Conservation (phyloP, 53 echinoderm and acorn worm species). For the Mesocentrotus franciscanus region DNA sequence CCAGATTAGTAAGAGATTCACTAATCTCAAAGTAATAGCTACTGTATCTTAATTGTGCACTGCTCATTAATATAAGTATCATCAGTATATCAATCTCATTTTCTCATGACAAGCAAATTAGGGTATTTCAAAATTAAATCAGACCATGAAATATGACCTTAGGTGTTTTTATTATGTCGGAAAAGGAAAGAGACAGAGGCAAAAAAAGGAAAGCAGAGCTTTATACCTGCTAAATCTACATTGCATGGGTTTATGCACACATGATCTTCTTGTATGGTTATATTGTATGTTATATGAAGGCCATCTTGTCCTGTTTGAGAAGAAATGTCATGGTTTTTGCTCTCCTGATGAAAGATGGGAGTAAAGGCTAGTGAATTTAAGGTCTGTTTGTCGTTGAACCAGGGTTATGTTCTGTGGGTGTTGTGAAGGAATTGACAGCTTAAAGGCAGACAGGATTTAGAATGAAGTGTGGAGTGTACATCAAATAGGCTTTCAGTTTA, state of each 20-base stretch:
- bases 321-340: constrained; percentile 10
- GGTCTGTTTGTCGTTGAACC: not conserved
- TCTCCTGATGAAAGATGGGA: not conserved
- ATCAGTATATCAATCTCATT: not conserved
- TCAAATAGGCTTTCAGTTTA: not conserved
- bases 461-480: not conserved
- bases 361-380: not conserved
- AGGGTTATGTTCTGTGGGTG: not conserved
- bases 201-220: not conserved
- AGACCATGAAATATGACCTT: not conserved
- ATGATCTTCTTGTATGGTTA: not conserved
- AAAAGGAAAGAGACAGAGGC: not conserved
- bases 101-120: not conserved
- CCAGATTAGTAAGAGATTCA: not conserved
- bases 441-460: not conserved
- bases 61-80: too few species aligned
- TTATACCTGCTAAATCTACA: not conserved
- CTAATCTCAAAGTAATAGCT: not conserved
- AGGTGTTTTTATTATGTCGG: not conserved
- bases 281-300: not conserved
- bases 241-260: not conserved
- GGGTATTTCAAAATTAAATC: not conserved
- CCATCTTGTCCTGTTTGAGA: not conserved
- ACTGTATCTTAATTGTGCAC: not conserved
- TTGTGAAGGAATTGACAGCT: not conserved